These are phyloP conservation scores for Trissolcus japonicus DNA, from an alignment of 2,888 invertebrate genomes.

Conservation along the genomic window DNA sequence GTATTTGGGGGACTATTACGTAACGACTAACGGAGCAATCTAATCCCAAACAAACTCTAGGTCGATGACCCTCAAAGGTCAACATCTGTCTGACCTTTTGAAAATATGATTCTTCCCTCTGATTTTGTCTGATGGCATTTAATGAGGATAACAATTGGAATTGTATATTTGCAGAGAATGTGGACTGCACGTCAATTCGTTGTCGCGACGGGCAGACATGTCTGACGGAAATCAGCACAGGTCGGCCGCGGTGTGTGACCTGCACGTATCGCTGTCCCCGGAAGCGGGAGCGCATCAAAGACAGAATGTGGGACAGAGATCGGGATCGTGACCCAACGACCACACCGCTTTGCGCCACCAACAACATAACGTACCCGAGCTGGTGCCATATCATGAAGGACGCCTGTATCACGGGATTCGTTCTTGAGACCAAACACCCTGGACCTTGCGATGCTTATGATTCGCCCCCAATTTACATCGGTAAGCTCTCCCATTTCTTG, in stretches of 20 bases:
- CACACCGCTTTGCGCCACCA: slow-evolving; percentile 81
- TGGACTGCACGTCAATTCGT: slow-evolving; percentile 82
- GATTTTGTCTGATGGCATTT: not conserved
- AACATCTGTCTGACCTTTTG: not conserved
- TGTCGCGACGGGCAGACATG: slow-evolving; percentile 84
- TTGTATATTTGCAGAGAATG: slow-evolving; percentile 78
- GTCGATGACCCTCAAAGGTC: not conserved
- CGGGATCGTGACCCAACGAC: slow-evolving; percentile 67
- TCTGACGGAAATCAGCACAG: slow-evolving; percentile 81
- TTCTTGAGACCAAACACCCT: slow-evolving; percentile 83
- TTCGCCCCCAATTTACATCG: slow-evolving; percentile 56
- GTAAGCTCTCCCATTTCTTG: slow-evolving; percentile 9
- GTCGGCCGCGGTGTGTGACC: slow-evolving; percentile 84
- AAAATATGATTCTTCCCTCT: not conserved
- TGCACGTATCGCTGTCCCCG: slow-evolving; percentile 82
- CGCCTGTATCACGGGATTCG: slow-evolving; percentile 84
- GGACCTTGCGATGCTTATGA: slow-evolving; percentile 79
- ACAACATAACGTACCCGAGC: slow-evolving; percentile 85
- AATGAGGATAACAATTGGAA: not conserved
- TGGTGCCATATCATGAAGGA: slow-evolving; percentile 89
- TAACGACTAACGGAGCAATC: slow-evolving; percentile 41
- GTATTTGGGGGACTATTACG: slow-evolving; percentile 12
- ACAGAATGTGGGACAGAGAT: slow-evolving; percentile 68
- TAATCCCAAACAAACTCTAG: slow-evolving; percentile 21
- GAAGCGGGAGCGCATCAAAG: slow-evolving; percentile 69